phyloP scores from a whole-genome alignment of 2,113 vertebrate genomes.

The Phrynosoma platyrhinos region DNA sequence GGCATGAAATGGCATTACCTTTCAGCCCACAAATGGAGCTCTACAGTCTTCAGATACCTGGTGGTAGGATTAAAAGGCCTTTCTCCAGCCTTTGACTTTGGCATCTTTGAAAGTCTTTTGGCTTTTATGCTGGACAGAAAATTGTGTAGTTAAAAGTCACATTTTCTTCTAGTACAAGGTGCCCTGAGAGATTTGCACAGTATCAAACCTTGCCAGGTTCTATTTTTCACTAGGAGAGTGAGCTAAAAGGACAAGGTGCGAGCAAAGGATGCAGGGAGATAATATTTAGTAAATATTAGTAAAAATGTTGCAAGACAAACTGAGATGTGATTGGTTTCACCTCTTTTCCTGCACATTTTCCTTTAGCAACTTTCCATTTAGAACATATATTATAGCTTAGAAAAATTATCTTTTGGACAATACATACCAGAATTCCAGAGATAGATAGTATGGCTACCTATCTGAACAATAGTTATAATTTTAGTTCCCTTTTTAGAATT shows the following conservation, averaged over 20 bases:
- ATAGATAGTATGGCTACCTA: no score
- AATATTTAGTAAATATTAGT: not conserved
- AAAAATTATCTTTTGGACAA: no score
- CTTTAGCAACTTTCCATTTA: not conserved
- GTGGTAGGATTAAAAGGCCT: slow-evolving; percentile 48
- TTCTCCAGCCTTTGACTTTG: slow-evolving; percentile 50
- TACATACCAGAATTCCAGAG: no score
- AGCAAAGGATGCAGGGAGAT: not conserved
- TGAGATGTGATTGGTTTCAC: not conserved
- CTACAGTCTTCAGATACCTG: slow-evolving; percentile 34
- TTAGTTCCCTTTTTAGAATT: no score
- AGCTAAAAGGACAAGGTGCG: slow-evolving; percentile 35
- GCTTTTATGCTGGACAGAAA: slow-evolving; percentile 33
- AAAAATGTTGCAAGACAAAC: not conserved
- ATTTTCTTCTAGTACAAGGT: slow-evolving; percentile 23
- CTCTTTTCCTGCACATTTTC: not conserved
- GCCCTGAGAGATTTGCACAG: slow-evolving; percentile 11
- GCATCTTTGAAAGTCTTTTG: slow-evolving; percentile 43
- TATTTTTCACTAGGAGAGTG: not conserved
- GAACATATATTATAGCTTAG: no score
- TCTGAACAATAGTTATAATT: not conserved
- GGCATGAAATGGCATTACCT: slow-evolving; percentile 29
- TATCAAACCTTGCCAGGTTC: slow-evolving; percentile 26
- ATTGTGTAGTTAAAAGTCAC: slow-evolving; percentile 38
- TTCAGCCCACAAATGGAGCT: slow-evolving; percentile 13